These are phyloP conservation scores for Troglohyphantes excavatus DNA, from an alignment of 2,888 invertebrate genomes.

Conservation along the genomic window DNA sequence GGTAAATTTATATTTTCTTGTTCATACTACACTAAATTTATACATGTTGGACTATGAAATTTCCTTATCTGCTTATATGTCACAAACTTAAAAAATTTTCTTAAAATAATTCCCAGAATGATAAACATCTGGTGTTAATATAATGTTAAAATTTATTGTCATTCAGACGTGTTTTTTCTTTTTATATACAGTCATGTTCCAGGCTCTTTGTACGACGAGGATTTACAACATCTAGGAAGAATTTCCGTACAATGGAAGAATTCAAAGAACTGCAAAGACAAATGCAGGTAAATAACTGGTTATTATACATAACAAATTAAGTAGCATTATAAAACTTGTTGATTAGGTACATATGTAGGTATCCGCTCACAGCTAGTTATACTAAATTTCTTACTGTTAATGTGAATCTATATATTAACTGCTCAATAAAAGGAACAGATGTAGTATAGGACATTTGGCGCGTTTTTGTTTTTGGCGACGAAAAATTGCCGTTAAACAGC, in stretches of 20 bases:
- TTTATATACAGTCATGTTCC: conserved; percentile 8
- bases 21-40: neutral
- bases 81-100: too few relatives aligned
- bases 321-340: neutral
- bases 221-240: conserved; percentile 21
- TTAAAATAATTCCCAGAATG: too few relatives aligned
- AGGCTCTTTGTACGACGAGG: neutral
- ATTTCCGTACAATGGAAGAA: neutral
- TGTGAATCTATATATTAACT: neutral
- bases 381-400: too few relatives aligned
- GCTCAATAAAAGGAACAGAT: neutral
- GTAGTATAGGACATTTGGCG: too few relatives aligned
- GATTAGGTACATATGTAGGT: too few relatives aligned
- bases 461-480: too few relatives aligned
- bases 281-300: conserved; percentile 28
- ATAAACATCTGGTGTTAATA: too few relatives aligned
- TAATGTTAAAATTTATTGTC: neutral
- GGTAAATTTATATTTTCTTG: neutral
- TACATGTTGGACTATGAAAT: too few relatives aligned
- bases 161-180: neutral
- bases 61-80: too few relatives aligned
- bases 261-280: conserved; percentile 61
- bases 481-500: too few relatives aligned
- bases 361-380: too few relatives aligned
- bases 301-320: too few relatives aligned